Evolutionary conservation across 2,797 vertebrate species (phyloP), one percentile per base, ranked within the genome.

Genomic region (Phalloptychus januarius): DNA sequence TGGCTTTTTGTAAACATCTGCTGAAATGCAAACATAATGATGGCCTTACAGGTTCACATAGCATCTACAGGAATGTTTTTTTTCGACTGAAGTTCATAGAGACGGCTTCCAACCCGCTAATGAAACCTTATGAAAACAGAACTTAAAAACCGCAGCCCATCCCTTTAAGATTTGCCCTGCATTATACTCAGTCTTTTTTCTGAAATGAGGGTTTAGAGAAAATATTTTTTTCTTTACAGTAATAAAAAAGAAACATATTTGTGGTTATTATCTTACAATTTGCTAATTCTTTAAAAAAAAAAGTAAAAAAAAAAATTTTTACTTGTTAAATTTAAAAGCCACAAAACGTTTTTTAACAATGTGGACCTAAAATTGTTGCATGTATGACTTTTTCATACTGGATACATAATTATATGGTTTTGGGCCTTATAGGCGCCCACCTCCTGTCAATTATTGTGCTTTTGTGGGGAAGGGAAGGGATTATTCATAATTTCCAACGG

Each of bases 401-500:
- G 61, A 78, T 80, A 71, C 78, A 65, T 91, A 91, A 93, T 94
- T 83, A 92, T 42, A 92, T 2, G 58, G 84, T 86, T 81, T 81
- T 83, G 83, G 78, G 77, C 85, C 85, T 79, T 54, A 85, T 75
- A 93, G 78, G 79, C 77, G 86, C 85, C 86, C 82, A 48, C 83
- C 65, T 85, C 84, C 82, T 86, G 87, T 91, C 90, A 90, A 91
- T 94, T 91, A 94, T 89, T 89, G 84, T 84, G 82, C 83, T 83
- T 88, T 80, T 88, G 76, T 80, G 84, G 91, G 88, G 92, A 89
- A 92, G 85, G 84, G 83, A 84, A 85, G 85, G 91, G 93, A 94
- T 95, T 94, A 94, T 85, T 80, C 85, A 77, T 93, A 94, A 94
- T 94, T 93, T 88, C 88, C 84, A 88, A 76, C 89, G 80, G 73